Evolutionary conservation across 23 tunicate species (phyloP).

Genomic region (Ascidia mentula): DNA sequence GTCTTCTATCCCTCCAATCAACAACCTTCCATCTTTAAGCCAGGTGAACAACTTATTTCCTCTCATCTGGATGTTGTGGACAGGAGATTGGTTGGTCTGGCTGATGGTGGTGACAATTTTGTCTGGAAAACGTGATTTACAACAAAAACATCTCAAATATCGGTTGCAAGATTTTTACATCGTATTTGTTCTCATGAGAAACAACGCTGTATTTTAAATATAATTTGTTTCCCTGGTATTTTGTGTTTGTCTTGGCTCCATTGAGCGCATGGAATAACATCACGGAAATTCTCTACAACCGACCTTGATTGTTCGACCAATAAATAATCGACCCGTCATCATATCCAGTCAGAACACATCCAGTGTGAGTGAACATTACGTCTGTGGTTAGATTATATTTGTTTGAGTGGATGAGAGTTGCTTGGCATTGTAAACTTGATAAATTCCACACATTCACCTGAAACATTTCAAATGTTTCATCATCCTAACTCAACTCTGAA

Average conservation of each 20-base stretch:
- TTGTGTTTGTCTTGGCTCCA: no score
- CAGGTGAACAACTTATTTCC: neutral
- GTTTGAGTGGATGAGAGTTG: neutral
- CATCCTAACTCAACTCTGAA: no score
- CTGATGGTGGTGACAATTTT: neutral
- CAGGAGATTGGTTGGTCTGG: neutral
- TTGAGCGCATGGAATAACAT: neutral
- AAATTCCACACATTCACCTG: conserved; percentile 56
- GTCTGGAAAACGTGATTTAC: no score
- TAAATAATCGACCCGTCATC: conserved; percentile 19
- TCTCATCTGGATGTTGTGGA: neutral
- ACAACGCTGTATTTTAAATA: no score
- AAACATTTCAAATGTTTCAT: no score
- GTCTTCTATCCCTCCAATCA: neutral
- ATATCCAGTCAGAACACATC: conserved; percentile 37
- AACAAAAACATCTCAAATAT: no score
- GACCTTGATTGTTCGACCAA: conserved; percentile 17
- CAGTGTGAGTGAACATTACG: conserved; percentile 9
- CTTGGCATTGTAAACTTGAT: neutral
- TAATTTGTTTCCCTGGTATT: no score
- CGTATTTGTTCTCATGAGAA: no score
- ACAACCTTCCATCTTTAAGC: neutral
- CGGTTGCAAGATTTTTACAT: no score
- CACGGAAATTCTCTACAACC: neutral
- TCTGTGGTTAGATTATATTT: neutral